Conservation (phyloP, 2,797 vertebrate genomes). For the Sandelia bainsii region DNA sequence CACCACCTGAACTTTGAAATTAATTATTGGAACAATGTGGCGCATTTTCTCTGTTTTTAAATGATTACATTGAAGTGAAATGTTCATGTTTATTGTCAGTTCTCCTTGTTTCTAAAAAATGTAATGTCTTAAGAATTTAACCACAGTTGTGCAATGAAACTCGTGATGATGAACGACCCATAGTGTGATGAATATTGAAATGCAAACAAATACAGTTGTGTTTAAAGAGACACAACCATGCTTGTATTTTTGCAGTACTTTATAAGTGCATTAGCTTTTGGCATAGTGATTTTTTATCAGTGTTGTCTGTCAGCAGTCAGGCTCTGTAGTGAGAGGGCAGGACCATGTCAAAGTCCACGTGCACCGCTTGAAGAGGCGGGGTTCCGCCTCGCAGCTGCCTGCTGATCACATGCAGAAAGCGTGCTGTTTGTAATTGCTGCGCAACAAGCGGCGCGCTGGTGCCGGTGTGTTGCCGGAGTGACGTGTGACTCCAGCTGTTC, state of each 20-base stretch:
- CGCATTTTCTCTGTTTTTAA: not conserved
- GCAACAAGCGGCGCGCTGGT: slow-evolving; percentile 37
- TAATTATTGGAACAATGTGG: not conserved
- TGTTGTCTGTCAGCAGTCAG: not conserved
- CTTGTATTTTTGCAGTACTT: not conserved
- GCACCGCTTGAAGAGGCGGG: slow-evolving; percentile 74
- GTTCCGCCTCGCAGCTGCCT: slow-evolving; percentile 40
- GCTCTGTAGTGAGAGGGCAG: slow-evolving; percentile 38
- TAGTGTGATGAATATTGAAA: not conserved
- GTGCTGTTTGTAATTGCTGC: slow-evolving; percentile 65
- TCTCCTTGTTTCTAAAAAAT: not conserved
- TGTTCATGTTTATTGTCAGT: not conserved
- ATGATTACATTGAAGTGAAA: not conserved
- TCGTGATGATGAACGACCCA: too few species aligned
- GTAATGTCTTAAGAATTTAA: not conserved
- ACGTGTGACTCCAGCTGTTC: slow-evolving; percentile 30
- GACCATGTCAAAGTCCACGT: slow-evolving; percentile 86
- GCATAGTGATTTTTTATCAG: not conserved
- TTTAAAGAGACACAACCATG: not conserved
- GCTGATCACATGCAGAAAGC: slow-evolving; percentile 78
- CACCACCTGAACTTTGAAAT: not conserved
- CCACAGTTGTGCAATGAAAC: not conserved
- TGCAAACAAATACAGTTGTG: not conserved
- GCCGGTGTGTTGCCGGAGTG: slow-evolving; percentile 19
- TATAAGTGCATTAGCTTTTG: not conserved